phyloP scores from a whole-genome alignment of 1,140 invertebrate species.

The Pogonomyrmex barbatus region DNA sequence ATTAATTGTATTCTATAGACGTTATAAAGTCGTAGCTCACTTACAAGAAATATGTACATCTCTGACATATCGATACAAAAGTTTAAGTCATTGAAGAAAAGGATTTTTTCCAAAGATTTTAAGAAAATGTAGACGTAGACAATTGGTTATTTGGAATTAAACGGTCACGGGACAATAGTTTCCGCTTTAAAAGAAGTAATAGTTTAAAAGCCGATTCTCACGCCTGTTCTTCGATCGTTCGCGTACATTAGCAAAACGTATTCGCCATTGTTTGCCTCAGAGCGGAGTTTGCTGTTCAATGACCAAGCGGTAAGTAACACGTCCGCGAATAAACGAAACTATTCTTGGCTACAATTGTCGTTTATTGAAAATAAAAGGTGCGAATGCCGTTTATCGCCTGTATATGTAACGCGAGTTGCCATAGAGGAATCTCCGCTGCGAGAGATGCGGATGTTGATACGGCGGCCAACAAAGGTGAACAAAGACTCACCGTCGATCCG shows the following conservation, averaged over 20 bases:
- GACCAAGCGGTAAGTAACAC: conserved; percentile 51
- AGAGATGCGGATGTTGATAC: conserved; percentile 56
- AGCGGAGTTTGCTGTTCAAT: conserved; percentile 27
- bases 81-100: background rate
- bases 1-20: conserved; percentile 56
- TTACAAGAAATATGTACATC: conserved; percentile 58
- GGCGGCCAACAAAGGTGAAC: conserved; percentile 50
- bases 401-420: conserved; percentile 34
- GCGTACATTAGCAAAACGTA: background rate
- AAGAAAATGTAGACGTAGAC: background rate
- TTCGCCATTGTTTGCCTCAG: conserved; percentile 14
- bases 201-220: background rate
- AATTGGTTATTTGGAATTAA: background rate
- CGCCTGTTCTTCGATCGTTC: background rate
- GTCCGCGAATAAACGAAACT: conserved; percentile 41
- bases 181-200: background rate
- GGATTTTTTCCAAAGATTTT: background rate
- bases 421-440: conserved; percentile 19
- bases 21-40: conserved; percentile 20
- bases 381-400: conserved; percentile 48
- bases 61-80: background rate
- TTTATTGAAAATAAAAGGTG: conserved; percentile 29
- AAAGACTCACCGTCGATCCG: conserved; percentile 49
- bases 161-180: background rate
- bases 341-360: conserved; percentile 26